phyloP scores from a whole-genome alignment of 2,888 invertebrate species.

The Agelastica alni region DNA sequence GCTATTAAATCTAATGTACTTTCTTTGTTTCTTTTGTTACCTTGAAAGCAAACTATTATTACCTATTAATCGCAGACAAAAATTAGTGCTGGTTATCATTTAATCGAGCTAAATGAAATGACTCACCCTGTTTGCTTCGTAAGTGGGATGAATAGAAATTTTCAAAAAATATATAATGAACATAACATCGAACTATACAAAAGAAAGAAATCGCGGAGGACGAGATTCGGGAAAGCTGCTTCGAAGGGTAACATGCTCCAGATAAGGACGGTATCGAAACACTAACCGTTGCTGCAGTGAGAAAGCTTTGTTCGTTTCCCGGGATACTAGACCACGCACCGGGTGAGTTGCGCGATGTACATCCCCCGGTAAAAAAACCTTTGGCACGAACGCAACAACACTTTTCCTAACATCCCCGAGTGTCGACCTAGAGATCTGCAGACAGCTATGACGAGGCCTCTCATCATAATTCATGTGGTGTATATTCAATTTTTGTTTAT shows the following conservation, averaged over 20 bases:
- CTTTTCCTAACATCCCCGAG: slow-evolving; percentile 1
- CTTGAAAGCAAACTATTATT: too few species aligned
- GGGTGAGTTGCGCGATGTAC: slow-evolving; percentile 20
- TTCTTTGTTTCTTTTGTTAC: too few species aligned
- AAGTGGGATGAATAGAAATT: slow-evolving; percentile 6
- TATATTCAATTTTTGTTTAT: too few species aligned
- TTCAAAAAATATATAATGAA: neutral
- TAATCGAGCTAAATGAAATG: too few species aligned
- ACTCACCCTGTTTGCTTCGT: slow-evolving; percentile 5
- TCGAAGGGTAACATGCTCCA: slow-evolving; percentile 28
- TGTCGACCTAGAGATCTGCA: neutral
- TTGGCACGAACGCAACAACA: slow-evolving; percentile 9
- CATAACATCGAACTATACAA: slow-evolving; percentile 4
- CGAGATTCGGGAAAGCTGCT: slow-evolving; percentile 15
- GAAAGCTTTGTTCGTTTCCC: slow-evolving; percentile 45
- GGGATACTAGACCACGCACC: slow-evolving; percentile 39
- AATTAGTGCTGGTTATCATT: too few species aligned
- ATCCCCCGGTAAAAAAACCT: slow-evolving; percentile 1
- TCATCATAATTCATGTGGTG: slow-evolving; percentile 11
- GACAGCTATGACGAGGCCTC: neutral
- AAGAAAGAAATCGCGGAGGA: slow-evolving; percentile 14
- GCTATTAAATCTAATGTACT: too few species aligned
- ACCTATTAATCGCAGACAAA: too few species aligned
- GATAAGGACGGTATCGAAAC: slow-evolving; percentile 26
- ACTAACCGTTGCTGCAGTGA: slow-evolving; percentile 33